A percentile compares a stretch with the other conserved stretches of the same genome.
phyloP scores from a whole-genome alignment of 2,888 invertebrate genomes.

The Xylophagus ater region DNA sequence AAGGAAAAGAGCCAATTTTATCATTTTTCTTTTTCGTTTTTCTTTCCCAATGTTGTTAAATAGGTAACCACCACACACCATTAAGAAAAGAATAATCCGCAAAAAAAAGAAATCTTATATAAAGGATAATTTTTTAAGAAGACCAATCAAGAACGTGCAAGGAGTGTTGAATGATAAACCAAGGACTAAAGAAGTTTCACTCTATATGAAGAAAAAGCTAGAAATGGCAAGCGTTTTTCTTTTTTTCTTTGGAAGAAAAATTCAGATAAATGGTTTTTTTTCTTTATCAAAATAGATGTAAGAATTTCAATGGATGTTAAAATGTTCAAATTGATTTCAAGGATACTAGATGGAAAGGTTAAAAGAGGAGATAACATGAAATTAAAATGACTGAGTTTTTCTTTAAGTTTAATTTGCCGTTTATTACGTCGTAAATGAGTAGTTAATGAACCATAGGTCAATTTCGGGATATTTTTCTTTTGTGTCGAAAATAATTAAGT shows the following conservation, averaged over 20 bases:
- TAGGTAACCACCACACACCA: conserved; percentile 8
- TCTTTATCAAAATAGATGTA: too few relatives aligned
- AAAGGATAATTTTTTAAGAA: conserved; percentile 24
- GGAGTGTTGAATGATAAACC: conserved; percentile 14
- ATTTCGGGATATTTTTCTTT: too few relatives aligned
- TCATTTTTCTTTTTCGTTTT: conserved; percentile 11
- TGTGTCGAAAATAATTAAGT: too few relatives aligned
- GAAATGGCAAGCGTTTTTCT: too few relatives aligned
- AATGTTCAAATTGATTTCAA: too few relatives aligned
- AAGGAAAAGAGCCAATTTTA: conserved; percentile 23
- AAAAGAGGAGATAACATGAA: conserved; percentile 4
- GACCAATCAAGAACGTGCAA: conserved; percentile 31
- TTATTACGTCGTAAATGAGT: too few relatives aligned
- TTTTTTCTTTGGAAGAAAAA: too few relatives aligned
- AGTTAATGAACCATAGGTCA: too few relatives aligned
- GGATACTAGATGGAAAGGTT: conserved; percentile 1
- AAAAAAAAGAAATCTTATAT: conserved; percentile 22
- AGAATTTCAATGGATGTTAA: too few relatives aligned
- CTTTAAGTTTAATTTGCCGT: conserved; percentile 9
- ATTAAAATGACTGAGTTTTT: conserved; percentile 7
- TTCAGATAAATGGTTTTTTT: too few relatives aligned
- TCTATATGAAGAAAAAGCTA: background rate
- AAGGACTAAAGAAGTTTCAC: background rate
- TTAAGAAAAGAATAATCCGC: conserved; percentile 10
- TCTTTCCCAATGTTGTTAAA: conserved; percentile 8